These are phyloP conservation scores for Artemisiospiza belli DNA, from an alignment of 2,113 vertebrate species.

Conservation along the genomic window DNA sequence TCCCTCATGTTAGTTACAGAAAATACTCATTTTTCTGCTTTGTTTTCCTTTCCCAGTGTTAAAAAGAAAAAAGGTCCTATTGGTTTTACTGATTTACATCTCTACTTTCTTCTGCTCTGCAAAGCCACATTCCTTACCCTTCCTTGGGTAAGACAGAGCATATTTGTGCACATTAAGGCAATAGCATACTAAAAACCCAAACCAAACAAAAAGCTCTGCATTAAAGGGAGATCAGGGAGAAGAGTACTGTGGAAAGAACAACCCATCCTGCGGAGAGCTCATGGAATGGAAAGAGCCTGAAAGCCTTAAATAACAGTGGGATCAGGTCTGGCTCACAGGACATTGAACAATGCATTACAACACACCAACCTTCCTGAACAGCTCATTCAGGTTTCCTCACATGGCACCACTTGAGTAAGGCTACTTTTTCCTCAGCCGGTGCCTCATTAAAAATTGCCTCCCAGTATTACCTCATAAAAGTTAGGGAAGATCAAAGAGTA, in stretches of 20 bases:
- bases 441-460: not conserved
- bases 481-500: not conserved
- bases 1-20: not conserved
- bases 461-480: not conserved
- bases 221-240: not conserved
- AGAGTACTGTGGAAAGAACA: not conserved
- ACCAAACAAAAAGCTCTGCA: not conserved
- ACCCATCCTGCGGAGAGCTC: not conserved
- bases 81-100: not conserved
- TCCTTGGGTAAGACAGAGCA: not conserved
- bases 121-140: not conserved
- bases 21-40: not conserved
- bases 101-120: not conserved
- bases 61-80: not conserved
- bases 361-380: not conserved
- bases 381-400: not conserved
- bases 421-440: not conserved
- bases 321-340: not conserved
- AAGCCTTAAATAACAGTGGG: not conserved
- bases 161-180: not conserved
- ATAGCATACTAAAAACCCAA: not conserved
- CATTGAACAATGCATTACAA: not conserved
- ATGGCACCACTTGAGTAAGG: not conserved
- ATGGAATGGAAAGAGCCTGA: not conserved
- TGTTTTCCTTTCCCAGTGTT: not conserved